Evolutionary conservation across 1,140 invertebrate genomes (phyloP), one percentile per base, ranked within the genome.

Genomic region (Orius insidiosus): DNA sequence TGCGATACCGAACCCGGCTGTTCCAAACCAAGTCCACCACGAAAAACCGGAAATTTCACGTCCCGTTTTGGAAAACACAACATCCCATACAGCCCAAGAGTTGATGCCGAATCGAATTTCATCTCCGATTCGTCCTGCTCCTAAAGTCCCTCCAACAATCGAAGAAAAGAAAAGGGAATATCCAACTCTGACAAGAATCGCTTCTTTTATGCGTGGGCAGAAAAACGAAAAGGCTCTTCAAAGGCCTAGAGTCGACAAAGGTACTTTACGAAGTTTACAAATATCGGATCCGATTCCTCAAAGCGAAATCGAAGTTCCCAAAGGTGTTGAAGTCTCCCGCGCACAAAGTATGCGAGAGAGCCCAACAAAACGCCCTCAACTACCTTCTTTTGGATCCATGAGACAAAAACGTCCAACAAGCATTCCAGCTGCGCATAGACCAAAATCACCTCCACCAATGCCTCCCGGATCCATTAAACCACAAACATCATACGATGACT

Each of bases 371-470:
- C 60, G 65, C 53, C 71, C 75, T 0, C 59, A 64, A 0, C 69
- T 85, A n/a, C 78, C 78, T 15, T 75, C 71, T 19, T 85, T 86
- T 55, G 81, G 82, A 0, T 85, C 80, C 0, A 85, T 85, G 79
- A 61, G 80, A 24, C 68, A 67, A 0, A 74, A 75, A 10, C 66
- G 84, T 38, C 83, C 83, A 0, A 67, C 76, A 5, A 85, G 81
- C 47, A 74, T 79, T 9, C 70, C 76, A 0, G 60, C 56, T 24
- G 72, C 55, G 15, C 67, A 57, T 41, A 68, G 69, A 56, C 82
- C 69, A 9, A 78, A 69, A 41, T 68, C 69, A 18, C 75, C 75
- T 0, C 78, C 65, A 47, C 82, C 68, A 11, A 68, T 60, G 48
- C 81, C 68, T 7, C 75, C 69, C 18, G 67, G 69, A 0, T 74